Evolutionary conservation across 2,888 invertebrate species (phyloP).

Genomic region (Leptinotarsa juncta): DNA sequence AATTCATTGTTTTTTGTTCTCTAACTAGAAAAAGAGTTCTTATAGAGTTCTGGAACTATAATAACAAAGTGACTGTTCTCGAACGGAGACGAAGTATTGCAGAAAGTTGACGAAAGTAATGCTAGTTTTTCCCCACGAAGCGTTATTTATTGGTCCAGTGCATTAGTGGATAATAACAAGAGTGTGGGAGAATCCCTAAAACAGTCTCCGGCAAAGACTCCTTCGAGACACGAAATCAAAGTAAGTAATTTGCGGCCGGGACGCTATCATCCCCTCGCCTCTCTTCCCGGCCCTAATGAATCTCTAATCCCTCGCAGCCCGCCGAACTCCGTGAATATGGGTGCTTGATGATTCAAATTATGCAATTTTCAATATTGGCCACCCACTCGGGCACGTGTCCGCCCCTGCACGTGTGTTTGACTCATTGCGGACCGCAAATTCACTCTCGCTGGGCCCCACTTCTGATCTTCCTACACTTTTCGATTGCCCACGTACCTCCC

Average conservation of each 20-base stretch:
- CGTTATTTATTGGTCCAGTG: slow-evolving; percentile 13
- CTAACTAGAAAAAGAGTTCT: no score
- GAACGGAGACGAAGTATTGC: background rate
- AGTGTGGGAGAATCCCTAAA: slow-evolving; percentile 28
- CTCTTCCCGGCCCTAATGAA: slow-evolving; percentile 55
- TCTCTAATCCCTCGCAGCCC: slow-evolving; percentile 61
- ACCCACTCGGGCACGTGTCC: slow-evolving; percentile 68
- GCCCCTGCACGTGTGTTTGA: slow-evolving; percentile 68
- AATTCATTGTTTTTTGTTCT: no score
- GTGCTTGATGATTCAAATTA: slow-evolving; percentile 66
- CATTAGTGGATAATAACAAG: slow-evolving; percentile 19
- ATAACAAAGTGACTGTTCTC: no score
- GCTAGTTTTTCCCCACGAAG: background rate
- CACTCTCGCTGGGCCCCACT: slow-evolving; percentile 55
- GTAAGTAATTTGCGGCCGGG: slow-evolving; percentile 32
- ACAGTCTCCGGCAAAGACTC: slow-evolving; percentile 15
- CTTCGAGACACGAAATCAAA: slow-evolving; percentile 25
- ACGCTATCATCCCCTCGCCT: slow-evolving; percentile 27
- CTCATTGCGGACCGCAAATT: slow-evolving; percentile 67
- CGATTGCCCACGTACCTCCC: slow-evolving; percentile 34
- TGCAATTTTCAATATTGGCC: slow-evolving; percentile 69
- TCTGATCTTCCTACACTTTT: slow-evolving; percentile 43
- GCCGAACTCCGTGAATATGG: slow-evolving; percentile 52
- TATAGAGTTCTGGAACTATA: no score
- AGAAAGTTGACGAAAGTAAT: background rate